Percentiles rank a stretch among this genome's conserved stretches.
phyloP scores from a whole-genome alignment of 92 coral and sea anemone genomes.

The Hydrozoanthus gracilis region DNA sequence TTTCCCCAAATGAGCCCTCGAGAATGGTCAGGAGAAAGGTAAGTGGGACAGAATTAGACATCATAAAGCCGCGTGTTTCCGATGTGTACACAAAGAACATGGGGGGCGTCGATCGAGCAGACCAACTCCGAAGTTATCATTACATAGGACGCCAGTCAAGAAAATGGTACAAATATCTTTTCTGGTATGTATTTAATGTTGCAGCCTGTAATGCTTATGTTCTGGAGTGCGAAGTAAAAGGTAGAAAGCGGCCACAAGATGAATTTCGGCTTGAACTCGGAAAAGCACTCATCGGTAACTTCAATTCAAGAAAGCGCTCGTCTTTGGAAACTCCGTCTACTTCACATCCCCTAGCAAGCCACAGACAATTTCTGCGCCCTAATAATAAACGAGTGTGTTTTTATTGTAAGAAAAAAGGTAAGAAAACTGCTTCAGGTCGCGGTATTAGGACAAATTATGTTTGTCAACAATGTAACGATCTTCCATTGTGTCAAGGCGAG shows the following conservation, averaged over 20 bases:
- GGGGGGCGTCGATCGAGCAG: conserved; percentile 54
- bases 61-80: conserved; percentile 27
- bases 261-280: conserved; percentile 51
- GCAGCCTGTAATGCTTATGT: conserved; percentile 55
- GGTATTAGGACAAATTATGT: conserved; percentile 19
- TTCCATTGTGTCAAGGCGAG: conserved; percentile 22
- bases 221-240: conserved; percentile 45
- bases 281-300: conserved; percentile 56
- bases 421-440: conserved; percentile 14
- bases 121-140: conserved; percentile 51
- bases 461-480: conserved; percentile 5
- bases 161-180: conserved; percentile 65
- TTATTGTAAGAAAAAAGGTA: conserved; percentile 11
- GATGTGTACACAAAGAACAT: conserved; percentile 42
- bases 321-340: conserved; percentile 10
- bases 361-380: conserved; percentile 12
- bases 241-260: conserved; percentile 45
- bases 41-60: conserved; percentile 32
- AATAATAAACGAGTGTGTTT: conserved; percentile 9
- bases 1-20: conserved; percentile 57
- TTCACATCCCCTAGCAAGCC: conserved; percentile 20
- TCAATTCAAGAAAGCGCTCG: conserved; percentile 44
- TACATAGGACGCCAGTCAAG: conserved; percentile 54
- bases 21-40: conserved; percentile 37
- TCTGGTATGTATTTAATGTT: conserved; percentile 63